Evolutionary conservation across 2,888 invertebrate genomes (phyloP).

Genomic region (Perizoma flavofasciatum): DNA sequence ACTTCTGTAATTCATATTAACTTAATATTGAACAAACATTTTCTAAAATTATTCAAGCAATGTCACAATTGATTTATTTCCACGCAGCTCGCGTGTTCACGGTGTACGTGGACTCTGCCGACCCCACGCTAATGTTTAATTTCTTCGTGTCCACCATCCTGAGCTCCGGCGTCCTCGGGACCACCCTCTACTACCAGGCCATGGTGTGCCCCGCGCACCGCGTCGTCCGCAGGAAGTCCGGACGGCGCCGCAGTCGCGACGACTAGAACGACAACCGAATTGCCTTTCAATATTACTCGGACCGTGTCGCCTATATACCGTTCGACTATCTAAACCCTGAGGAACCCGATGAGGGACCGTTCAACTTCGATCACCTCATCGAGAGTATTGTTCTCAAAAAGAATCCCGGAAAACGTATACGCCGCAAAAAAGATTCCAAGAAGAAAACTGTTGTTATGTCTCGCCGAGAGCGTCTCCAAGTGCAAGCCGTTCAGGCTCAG

Average conservation of each 20-base stretch:
- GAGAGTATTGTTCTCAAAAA: constrained; percentile 20
- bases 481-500: constrained; percentile 22
- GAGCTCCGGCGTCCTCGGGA: constrained; percentile 87
- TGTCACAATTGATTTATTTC: background rate
- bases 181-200: constrained; percentile 87
- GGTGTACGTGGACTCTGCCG: constrained; percentile 90
- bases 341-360: constrained; percentile 1
- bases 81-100: constrained; percentile 91
- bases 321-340: constrained; percentile 28
- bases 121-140: constrained; percentile 88
- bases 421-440: constrained; percentile 31
- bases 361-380: constrained; percentile 8
- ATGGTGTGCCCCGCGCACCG: constrained; percentile 22
- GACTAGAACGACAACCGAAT: constrained; percentile 48
- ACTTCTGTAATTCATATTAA: no score
- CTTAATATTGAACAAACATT: no score
- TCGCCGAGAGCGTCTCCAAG: constrained; percentile 28
- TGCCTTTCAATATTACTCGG: constrained; percentile 46
- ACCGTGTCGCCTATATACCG: constrained; percentile 37
- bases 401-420: constrained; percentile 21
- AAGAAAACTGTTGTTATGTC: constrained; percentile 35
- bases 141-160: constrained; percentile 88
- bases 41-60: background rate
- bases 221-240: constrained; percentile 24
- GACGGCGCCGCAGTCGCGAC: constrained; percentile 39